Evolutionary conservation across 2,113 vertebrate species (phyloP).

Genomic region (Neodon shergylaensis): DNA sequence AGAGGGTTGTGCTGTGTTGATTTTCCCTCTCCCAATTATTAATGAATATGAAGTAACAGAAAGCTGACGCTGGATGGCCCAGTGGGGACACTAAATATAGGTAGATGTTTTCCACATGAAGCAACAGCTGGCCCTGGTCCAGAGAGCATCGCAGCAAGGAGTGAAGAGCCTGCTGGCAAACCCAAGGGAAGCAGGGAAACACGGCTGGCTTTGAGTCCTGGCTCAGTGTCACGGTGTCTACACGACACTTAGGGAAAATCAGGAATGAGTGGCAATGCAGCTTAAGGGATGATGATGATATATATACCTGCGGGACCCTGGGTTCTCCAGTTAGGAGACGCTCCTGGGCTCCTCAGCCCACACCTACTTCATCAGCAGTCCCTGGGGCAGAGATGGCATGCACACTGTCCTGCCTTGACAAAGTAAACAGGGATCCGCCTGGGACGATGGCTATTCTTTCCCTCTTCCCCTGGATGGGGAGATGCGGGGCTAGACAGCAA

Average conservation of each 20-base stretch:
- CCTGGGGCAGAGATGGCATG: too few relatives aligned
- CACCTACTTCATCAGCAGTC: rapidly evolving
- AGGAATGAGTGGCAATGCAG: background rate
- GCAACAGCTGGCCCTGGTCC: background rate
- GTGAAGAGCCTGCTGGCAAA: rapidly evolving
- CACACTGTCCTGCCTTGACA: rapidly evolving
- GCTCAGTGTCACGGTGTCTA: rapidly evolving
- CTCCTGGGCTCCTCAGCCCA: background rate
- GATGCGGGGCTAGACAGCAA: too few relatives aligned
- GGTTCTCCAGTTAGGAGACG: rapidly evolving
- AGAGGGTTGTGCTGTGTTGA: background rate
- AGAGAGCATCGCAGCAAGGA: background rate
- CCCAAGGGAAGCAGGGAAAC: background rate
- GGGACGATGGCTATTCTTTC: rapidly evolving
- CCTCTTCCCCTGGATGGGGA: background rate
- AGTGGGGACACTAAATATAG: background rate
- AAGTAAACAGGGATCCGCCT: background rate
- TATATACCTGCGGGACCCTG: rapidly evolving
- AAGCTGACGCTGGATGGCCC: background rate
- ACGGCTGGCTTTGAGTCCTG: background rate
- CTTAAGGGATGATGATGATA: too few relatives aligned
- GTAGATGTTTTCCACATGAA: background rate
- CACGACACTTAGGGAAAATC: rapidly evolving
- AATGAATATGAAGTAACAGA: conserved; percentile 29
- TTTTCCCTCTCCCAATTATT: background rate